Evolutionary conservation across 2,797 vertebrate genomes (phyloP).

Genomic region (Micropoecilia bifurca): DNA sequence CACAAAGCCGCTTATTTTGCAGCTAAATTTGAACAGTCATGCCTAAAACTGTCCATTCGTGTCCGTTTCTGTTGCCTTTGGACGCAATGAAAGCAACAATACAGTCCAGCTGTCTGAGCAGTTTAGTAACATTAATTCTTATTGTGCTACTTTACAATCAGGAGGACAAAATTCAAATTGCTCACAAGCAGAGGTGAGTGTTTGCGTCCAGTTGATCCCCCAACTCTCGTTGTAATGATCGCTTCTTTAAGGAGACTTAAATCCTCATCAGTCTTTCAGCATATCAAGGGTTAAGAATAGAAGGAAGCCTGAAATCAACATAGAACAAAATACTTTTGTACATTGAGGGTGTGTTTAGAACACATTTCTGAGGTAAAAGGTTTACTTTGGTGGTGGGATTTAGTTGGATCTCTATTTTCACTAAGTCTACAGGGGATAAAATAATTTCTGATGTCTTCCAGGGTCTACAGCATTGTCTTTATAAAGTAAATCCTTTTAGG

Average conservation of each 20-base stretch:
- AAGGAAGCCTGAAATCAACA: conserved; percentile 45
- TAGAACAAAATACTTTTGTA: not conserved
- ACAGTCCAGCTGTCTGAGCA: conserved; percentile 4
- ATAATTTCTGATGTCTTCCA: not conserved
- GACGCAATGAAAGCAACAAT: not conserved
- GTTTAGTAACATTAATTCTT: conserved; percentile 9
- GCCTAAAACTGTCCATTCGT: not conserved
- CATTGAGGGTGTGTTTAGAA: not conserved
- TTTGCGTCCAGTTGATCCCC: conserved; percentile 63
- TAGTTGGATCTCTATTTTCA: not conserved
- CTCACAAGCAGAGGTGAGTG: conserved; percentile 47
- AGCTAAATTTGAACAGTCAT: not conserved
- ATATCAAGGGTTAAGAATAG: conserved; percentile 63
- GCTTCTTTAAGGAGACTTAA: conserved; percentile 75
- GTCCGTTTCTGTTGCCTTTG: not conserved
- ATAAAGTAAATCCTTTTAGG: not conserved
- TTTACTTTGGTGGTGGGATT: not conserved
- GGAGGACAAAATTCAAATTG: conserved; percentile 20
- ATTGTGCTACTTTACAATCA: conserved; percentile 15
- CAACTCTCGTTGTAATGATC: conserved; percentile 74
- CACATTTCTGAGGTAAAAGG: not conserved
- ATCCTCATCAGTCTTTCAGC: conserved; percentile 54
- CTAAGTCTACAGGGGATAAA: not conserved
- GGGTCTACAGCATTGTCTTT: conserved; percentile 1
- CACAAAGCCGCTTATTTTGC: not conserved